A percentile compares a stretch with the other conserved stretches of the same genome.
Conservation (phyloP, 2,888 invertebrate genomes). For the Mactromeris polynyma region DNA sequence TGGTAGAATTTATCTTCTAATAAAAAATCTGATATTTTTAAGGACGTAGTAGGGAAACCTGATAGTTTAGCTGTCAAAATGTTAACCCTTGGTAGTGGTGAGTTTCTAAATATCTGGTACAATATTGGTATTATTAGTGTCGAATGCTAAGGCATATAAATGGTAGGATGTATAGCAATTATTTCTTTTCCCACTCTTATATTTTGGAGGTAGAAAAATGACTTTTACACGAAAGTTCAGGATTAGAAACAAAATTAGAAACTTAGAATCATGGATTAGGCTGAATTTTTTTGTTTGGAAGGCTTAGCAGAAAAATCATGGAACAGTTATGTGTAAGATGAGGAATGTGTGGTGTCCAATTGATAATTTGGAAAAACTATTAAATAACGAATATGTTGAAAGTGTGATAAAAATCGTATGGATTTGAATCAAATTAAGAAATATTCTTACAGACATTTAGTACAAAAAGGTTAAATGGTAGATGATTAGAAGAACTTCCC, state of each 20-base stretch:
- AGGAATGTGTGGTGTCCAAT: too few species aligned
- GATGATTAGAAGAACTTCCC: too few species aligned
- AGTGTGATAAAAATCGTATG: too few species aligned
- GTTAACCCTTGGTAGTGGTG: background rate
- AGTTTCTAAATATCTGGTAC: background rate
- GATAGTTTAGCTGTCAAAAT: background rate
- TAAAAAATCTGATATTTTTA: background rate
- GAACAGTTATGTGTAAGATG: too few species aligned
- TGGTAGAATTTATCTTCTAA: background rate
- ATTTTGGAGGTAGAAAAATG: slow-evolving; percentile 1
- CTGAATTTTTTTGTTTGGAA: background rate
- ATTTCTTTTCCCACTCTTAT: background rate
- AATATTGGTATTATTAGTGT: background rate
- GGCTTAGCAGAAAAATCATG: background rate
- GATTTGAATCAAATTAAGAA: too few species aligned
- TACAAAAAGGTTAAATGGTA: too few species aligned
- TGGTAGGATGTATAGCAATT: background rate
- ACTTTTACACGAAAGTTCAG: background rate
- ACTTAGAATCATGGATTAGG: background rate
- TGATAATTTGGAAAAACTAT: too few species aligned
- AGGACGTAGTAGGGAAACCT: background rate
- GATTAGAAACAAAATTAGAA: background rate
- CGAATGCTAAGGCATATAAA: background rate
- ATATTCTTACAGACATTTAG: too few species aligned
- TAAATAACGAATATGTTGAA: too few species aligned